Percentiles rank a stretch among this genome's conserved stretches.
phyloP scores from a whole-genome alignment of 2,113 vertebrate species.

The Rhynchomys soricoides region DNA sequence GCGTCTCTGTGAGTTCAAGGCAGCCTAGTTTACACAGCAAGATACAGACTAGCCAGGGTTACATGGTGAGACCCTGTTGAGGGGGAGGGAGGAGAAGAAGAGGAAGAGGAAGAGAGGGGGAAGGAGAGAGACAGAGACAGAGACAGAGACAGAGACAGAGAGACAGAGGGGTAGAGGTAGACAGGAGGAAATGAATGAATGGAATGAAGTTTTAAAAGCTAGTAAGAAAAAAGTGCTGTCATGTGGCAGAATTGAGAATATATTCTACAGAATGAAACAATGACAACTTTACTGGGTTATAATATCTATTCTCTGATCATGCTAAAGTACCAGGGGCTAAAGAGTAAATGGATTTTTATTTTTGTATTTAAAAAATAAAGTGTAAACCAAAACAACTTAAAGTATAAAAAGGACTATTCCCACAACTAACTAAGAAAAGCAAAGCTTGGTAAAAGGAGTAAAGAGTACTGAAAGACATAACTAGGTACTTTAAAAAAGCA shows the following conservation, averaged over 20 bases:
- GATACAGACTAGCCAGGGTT: not conserved
- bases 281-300: not conserved
- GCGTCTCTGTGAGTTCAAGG: not conserved
- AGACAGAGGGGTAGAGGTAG: too few relatives aligned
- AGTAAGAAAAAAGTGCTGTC: constrained; percentile 31
- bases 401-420: constrained; percentile 5
- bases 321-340: not conserved
- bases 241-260: not conserved
- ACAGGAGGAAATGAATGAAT: not conserved
- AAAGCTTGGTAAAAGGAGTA: not conserved
- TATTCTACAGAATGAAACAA: not conserved
- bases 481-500: not conserved
- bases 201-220: constrained; percentile 49
- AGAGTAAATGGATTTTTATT: not conserved
- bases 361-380: not conserved
- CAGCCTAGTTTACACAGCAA: not conserved
- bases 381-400: not conserved
- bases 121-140: too few relatives aligned
- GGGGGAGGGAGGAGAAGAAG: fast-evolving
- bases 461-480: not conserved
- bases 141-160: too few relatives aligned
- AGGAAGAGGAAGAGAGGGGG: too few relatives aligned
- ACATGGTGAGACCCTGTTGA: not conserved
- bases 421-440: not conserved
- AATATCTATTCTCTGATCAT: not conserved